Conservation (phyloP, 2,888 invertebrate species). For the Thera britannica region DNA sequence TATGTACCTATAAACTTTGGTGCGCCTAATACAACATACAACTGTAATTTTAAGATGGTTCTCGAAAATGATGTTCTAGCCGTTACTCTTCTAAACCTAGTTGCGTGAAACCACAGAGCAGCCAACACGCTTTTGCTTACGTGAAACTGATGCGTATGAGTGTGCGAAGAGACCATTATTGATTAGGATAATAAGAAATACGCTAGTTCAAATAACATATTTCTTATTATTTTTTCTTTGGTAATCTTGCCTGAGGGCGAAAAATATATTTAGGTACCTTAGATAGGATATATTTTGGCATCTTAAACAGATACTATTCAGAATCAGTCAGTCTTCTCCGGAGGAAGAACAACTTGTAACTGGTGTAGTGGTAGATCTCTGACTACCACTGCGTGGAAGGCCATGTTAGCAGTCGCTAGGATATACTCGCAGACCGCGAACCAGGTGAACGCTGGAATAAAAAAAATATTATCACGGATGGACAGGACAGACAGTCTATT, state of each 20-base stretch:
- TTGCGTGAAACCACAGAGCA: too few relatives aligned
- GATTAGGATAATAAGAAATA: too few relatives aligned
- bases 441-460: conserved; percentile 93
- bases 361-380: conserved; percentile 94
- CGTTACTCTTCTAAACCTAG: too few relatives aligned
- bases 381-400: conserved; percentile 94
- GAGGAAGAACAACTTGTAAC: conserved; percentile 87
- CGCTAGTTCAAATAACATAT: background rate
- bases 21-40: too few relatives aligned
- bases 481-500: too few relatives aligned
- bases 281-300: conserved; percentile 1
- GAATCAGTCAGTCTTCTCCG: conserved; percentile 45
- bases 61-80: too few relatives aligned
- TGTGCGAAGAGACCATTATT: background rate
- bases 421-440: conserved; percentile 97
- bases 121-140: too few relatives aligned
- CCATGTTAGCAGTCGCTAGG: conserved; percentile 96
- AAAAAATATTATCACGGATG: background rate
- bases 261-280: background rate
- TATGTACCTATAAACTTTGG: too few relatives aligned
- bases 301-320: background rate
- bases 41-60: too few relatives aligned
- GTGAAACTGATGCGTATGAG: too few relatives aligned
- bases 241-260: background rate
- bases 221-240: background rate